Conservation (phyloP, 1,140 invertebrate species). For the Eciton burchellii region DNA sequence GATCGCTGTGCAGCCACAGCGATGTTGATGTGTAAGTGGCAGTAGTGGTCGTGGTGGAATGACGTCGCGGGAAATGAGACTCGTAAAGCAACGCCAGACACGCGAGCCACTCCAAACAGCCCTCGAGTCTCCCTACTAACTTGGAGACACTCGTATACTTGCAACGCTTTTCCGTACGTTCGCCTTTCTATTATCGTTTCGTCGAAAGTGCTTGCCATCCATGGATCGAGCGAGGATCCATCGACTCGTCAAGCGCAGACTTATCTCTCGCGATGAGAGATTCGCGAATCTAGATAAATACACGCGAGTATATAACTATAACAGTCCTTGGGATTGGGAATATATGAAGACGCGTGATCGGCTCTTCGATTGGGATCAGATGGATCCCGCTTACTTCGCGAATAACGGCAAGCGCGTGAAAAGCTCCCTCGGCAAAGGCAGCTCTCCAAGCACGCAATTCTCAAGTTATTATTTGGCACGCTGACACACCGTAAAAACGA, state of each 20-base stretch:
- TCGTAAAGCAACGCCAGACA: constrained; percentile 80
- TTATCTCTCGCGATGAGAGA: not conserved
- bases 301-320: too few species aligned
- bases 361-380: not conserved
- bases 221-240: not conserved
- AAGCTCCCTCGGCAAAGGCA: not conserved
- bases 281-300: not conserved
- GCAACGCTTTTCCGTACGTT: constrained; percentile 53
- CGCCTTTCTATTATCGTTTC: constrained; percentile 55
- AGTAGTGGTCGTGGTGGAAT: constrained; percentile 71
- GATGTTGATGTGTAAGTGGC: constrained; percentile 59
- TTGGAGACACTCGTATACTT: constrained; percentile 49
- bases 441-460: not conserved
- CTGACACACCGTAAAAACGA: not conserved
- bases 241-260: constrained; percentile 8
- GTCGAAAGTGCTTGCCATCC: constrained; percentile 27
- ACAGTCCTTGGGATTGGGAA: too few species aligned
- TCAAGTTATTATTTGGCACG: not conserved
- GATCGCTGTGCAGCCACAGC: constrained; percentile 61
- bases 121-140: constrained; percentile 54
- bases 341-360: too few species aligned
- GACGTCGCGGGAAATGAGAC: constrained; percentile 82
- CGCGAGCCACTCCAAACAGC: constrained; percentile 74
- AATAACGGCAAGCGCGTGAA: not conserved
- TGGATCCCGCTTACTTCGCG: too few species aligned